Evolutionary conservation across 2,797 vertebrate genomes (phyloP), one percentile per base, ranked within the genome.

Genomic region (Dryobates pubescens): DNA sequence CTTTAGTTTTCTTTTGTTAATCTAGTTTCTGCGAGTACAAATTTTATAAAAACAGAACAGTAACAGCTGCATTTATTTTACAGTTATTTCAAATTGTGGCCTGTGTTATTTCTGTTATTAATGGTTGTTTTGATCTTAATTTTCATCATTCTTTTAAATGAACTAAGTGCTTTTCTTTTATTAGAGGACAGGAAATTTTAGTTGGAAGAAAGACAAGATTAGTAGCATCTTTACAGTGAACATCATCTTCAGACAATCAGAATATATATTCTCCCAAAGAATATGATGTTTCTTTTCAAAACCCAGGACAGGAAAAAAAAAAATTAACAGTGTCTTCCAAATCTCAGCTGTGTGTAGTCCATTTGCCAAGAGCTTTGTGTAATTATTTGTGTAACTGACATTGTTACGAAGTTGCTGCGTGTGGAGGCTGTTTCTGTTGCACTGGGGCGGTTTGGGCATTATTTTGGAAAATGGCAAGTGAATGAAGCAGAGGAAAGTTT

Each of bases 21-120:
- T 84, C 70, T 89, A 80, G 77, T 93, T 89, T 85, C 62, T 94
- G 54, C 57, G 68, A 90, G 59, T 92, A 68, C 30, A 74, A 57
- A 58, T 86, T 59, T 22, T 71, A 70, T 65, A 85, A 72, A 86
- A 53, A 3, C 5, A 36, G 49, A 81, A 79, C 80, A 91, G 59
- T 64, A 89, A 58, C 30, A 86, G 27, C 32, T 90, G 30, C 8
- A 1, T 68, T 93, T 93, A 59, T 86, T 88, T 94, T 89, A 76
- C 56, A 54, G 54, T 83, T 89, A 32, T 68, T 79, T 91, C 41
- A 56, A 24, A 57, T 90, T 94, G 64, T 9, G 86, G 20, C 38
- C 13, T 88, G 2, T 90, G 69, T 78, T 86, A 90, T 36, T 77
- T 89, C 15, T 34, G 18, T 83, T 91, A 22, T 81, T 87, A 69